Evolutionary conservation across 2,797 vertebrate species (phyloP), one percentile per base, ranked within the genome.

Genomic region (Pseudochaenichthys georgianus): DNA sequence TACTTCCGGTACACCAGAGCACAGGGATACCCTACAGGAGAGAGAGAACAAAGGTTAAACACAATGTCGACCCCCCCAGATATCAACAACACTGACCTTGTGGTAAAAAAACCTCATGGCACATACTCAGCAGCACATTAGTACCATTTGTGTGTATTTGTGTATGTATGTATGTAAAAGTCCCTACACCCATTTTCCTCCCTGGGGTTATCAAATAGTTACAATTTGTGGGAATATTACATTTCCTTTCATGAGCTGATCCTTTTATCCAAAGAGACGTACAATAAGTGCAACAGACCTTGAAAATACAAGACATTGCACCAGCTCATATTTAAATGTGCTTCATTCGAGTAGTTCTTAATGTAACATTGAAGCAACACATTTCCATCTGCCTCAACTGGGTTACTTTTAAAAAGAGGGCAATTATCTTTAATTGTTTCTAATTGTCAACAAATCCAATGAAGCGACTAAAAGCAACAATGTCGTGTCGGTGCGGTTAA

Each of bases 1-100:
- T 96, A 96, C 10, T 75, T 89, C 21, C 98, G 95, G 86, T 98
- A 98, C 85, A 98, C 93, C 93, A 98, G 91, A 78, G 97, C 98
- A 93, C 95, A 96, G 42, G 97, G 97, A 92, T 99, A 99, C 65
- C 98, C 98, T 99, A 87, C 54, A 84, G 60, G 52, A 70, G 38
- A 70, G 4, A 84, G 11, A 69, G 19, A 59, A 70, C 73, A 88
- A 72, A 15, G 23, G 58, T 89, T 51, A 70, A 52, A 46, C 8
- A 17, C 42, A 57, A 13, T 64, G 63, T 63, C 63, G 47, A 71
- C 51, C 75, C 13, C 34, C 71, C 19, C 19, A 64, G 42, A 53
- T 46, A 69, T 69, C 59, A 75, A 28, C 31, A 45, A 48, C 61
- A 31, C 64, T 23, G 65, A 87, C 86, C 75, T 82, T 88, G 58